Evolutionary conservation across 2,888 invertebrate genomes (phyloP).

Genomic region (Apomyelois bistriatella): DNA sequence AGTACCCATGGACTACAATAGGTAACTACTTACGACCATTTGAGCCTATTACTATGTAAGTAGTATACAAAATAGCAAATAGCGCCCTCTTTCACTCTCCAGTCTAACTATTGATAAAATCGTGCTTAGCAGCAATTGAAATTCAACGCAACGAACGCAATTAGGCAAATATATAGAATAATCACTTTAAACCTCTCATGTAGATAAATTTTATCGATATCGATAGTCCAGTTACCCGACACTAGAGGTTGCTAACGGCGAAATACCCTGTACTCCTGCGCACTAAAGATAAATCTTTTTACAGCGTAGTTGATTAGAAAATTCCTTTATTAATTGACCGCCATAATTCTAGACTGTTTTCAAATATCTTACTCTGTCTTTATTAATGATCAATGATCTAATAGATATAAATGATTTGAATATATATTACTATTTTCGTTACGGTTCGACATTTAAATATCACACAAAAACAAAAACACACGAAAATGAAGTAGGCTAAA

Average conservation of each 20-base stretch:
- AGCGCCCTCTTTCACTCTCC: not conserved
- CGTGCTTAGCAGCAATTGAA: not conserved
- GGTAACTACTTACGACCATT: too few species aligned
- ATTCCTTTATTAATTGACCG: slow-evolving; percentile 71
- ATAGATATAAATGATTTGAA: not conserved
- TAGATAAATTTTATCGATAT: slow-evolving; percentile 36
- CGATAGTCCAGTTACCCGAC: slow-evolving; percentile 55
- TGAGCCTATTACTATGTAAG: too few species aligned
- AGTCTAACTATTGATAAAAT: slow-evolving; percentile 8
- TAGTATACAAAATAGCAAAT: too few species aligned
- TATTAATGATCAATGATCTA: not conserved
- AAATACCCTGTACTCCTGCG: slow-evolving; percentile 27
- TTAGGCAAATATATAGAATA: slow-evolving; percentile 22
- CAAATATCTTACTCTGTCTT: not conserved
- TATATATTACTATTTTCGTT: too few species aligned
- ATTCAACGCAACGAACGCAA: slow-evolving; percentile 23
- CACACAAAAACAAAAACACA: too few species aligned
- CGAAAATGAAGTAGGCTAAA: too few species aligned
- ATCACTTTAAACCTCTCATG: slow-evolving; percentile 17
- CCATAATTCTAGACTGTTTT: slow-evolving; percentile 49
- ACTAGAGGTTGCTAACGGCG: slow-evolving; percentile 49
- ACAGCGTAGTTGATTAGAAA: slow-evolving; percentile 71
- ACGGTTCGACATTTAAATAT: too few species aligned
- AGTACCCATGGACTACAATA: too few species aligned
- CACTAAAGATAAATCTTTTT: slow-evolving; percentile 71